Evolutionary conservation across 2,888 invertebrate genomes (phyloP).

Genomic region (Eulithis prunata): DNA sequence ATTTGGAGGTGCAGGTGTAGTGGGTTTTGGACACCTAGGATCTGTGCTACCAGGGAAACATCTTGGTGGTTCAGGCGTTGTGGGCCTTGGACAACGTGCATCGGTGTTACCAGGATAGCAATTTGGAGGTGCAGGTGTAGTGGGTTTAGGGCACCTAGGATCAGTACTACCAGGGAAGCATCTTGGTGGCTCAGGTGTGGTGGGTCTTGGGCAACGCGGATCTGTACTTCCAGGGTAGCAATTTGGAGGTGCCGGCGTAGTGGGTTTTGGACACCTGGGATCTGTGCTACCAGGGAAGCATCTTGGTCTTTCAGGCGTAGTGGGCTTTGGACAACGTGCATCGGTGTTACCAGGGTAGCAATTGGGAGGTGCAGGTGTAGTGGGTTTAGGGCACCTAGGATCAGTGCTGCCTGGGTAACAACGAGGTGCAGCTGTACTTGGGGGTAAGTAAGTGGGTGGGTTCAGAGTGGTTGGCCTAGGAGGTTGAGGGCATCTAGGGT

Average conservation of each 20-base stretch:
- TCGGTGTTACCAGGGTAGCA: slow-evolving; percentile 47
- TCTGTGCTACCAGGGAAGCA: slow-evolving; percentile 58
- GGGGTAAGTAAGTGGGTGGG: slow-evolving; percentile 40
- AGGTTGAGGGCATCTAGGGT: slow-evolving; percentile 58
- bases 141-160: slow-evolving; percentile 43
- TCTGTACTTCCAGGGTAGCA: slow-evolving; percentile 58
- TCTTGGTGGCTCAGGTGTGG: slow-evolving; percentile 38
- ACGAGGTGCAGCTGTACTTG: slow-evolving; percentile 37
- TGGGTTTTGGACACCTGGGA: slow-evolving; percentile 50
- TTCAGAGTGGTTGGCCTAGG: slow-evolving; percentile 47
- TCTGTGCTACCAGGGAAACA: slow-evolving; percentile 53
- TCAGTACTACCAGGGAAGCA: slow-evolving; percentile 48
- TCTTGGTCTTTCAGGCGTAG: slow-evolving; percentile 31
- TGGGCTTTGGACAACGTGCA: slow-evolving; percentile 40
- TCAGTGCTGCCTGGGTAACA: slow-evolving; percentile 61
- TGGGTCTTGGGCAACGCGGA: slow-evolving; percentile 48
- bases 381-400: slow-evolving; percentile 38
- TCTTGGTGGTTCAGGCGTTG: slow-evolving; percentile 48
- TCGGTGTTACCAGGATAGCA: slow-evolving; percentile 49
- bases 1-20: slow-evolving; percentile 49
- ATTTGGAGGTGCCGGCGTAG: slow-evolving; percentile 34
- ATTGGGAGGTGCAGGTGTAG: slow-evolving; percentile 41
- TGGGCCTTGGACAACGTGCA: slow-evolving; percentile 51
- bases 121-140: slow-evolving; percentile 34
- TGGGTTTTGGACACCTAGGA: slow-evolving; percentile 49